Evolutionary conservation across 2,113 vertebrate genomes (phyloP).

Genomic region (Polypterus senegalus): DNA sequence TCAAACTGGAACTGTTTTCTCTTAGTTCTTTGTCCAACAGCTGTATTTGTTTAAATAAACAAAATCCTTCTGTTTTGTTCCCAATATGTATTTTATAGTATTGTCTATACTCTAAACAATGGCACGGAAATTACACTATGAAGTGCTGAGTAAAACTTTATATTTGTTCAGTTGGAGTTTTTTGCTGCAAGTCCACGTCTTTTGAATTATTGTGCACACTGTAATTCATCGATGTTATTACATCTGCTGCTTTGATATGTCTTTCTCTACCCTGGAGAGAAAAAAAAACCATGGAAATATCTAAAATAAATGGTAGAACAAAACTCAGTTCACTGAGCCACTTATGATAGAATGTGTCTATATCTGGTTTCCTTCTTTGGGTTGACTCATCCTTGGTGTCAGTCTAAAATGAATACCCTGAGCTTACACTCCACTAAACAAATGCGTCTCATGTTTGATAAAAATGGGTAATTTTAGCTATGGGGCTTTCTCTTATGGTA

Average conservation of each 20-base stretch:
- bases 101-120: conserved; percentile 24
- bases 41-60: conserved; percentile 32
- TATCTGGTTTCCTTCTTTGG: not conserved
- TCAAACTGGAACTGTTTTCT: not conserved
- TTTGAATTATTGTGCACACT: not conserved
- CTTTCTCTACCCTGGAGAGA: not conserved
- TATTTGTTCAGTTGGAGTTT: conserved; percentile 12
- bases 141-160: conserved; percentile 21
- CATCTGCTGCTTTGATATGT: not conserved
- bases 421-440: not conserved
- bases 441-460: not conserved
- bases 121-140: conserved; percentile 32
- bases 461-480: too few relatives aligned
- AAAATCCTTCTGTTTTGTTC: conserved; percentile 23
- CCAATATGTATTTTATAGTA: conserved; percentile 22
- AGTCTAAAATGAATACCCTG: not conserved
- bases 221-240: not conserved
- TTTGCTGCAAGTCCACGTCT: not conserved
- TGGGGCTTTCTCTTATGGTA: too few relatives aligned
- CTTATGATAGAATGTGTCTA: not conserved
- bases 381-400: not conserved
- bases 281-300: not conserved
- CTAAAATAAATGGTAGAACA: not conserved
- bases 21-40: conserved; percentile 21
- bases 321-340: not conserved